Evolutionary conservation across 2,797 vertebrate species (phyloP).

Genomic region (Falco concolor): DNA sequence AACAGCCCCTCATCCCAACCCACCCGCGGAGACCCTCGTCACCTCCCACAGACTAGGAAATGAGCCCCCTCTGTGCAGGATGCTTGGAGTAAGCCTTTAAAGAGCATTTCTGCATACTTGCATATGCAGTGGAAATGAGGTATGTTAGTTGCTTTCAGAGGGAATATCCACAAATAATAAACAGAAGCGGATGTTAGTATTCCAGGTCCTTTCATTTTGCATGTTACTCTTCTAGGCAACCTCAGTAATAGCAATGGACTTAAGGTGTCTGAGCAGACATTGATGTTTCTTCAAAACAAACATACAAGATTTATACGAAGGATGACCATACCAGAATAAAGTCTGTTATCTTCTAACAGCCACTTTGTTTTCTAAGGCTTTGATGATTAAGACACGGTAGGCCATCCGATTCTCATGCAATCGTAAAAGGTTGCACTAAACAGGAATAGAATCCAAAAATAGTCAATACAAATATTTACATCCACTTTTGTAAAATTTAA

Average conservation of each 20-base stretch:
- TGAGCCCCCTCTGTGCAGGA: background rate
- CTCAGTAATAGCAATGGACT: background rate
- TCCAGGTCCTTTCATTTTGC: background rate
- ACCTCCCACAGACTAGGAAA: background rate
- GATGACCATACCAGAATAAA: background rate
- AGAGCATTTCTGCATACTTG: background rate
- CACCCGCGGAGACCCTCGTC: accelerated
- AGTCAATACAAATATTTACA: background rate
- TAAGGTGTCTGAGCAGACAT: background rate
- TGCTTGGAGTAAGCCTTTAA: background rate
- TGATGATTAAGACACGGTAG: conserved; percentile 10
- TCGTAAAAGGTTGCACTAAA: background rate
- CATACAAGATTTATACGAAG: background rate
- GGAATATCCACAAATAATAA: background rate
- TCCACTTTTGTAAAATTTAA: background rate
- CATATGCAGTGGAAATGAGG: background rate
- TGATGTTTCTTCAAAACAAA: background rate
- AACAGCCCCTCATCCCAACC: background rate
- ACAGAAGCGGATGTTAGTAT: background rate
- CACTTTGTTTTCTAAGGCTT: conserved; percentile 31
- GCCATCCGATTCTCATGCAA: background rate
- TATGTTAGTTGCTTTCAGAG: background rate
- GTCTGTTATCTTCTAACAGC: background rate
- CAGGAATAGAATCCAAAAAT: background rate
- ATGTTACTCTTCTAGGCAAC: background rate